Conservation (phyloP, 2,888 invertebrate genomes). For the Mythimna albipuncta region DNA sequence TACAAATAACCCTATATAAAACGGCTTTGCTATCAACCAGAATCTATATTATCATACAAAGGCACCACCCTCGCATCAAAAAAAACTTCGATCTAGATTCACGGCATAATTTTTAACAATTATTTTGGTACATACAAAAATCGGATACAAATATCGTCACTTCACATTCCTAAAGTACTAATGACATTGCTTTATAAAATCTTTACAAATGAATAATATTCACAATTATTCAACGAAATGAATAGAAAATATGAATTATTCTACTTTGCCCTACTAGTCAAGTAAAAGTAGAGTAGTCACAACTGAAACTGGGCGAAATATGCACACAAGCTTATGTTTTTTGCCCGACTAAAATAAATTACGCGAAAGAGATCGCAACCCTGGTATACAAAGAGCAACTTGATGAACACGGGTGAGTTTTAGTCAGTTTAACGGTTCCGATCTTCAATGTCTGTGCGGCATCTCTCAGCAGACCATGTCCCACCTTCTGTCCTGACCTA, state of each 20-base stretch:
- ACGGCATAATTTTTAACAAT: constrained; percentile 51
- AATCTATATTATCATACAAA: constrained; percentile 60
- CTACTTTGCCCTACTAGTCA: neutral
- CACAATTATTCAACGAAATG: constrained; percentile 39
- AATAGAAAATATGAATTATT: neutral
- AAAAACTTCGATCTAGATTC: constrained; percentile 47
- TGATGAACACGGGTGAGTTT: too few relatives aligned
- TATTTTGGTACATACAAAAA: constrained; percentile 52
- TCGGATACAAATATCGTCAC: constrained; percentile 33
- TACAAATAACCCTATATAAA: neutral
- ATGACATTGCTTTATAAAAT: constrained; percentile 43
- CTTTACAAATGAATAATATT: constrained; percentile 41
- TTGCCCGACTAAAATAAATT: neutral
- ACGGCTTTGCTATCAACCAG: constrained; percentile 12
- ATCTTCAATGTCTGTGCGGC: too few relatives aligned
- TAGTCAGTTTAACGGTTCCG: too few relatives aligned
- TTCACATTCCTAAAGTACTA: constrained; percentile 34
- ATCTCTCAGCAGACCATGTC: too few relatives aligned
- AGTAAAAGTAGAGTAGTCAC: neutral
- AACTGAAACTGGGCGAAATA: neutral
- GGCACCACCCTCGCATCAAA: constrained; percentile 59
- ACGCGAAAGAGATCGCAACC: too few relatives aligned
- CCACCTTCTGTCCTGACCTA: too few relatives aligned
- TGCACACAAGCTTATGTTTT: neutral
- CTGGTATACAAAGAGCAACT: too few relatives aligned